These are phyloP conservation scores for Zhuqinia jingwanae DNA, from an alignment of 2,888 invertebrate genomes.

Conservation along the genomic window DNA sequence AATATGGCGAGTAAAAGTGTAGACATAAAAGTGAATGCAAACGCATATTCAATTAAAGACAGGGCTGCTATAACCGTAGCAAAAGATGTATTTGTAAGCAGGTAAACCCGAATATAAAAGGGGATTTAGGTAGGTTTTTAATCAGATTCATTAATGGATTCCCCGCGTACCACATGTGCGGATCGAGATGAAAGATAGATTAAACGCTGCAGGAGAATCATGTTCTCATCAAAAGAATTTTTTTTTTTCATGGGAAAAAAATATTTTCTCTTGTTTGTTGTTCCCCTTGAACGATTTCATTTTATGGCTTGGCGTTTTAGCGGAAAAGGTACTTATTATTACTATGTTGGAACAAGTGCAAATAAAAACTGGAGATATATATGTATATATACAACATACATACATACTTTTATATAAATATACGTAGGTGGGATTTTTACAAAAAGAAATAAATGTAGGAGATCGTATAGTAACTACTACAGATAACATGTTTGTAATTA, in stretches of 20 bases:
- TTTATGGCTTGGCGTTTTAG: too few relatives aligned
- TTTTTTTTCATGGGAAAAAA: background rate
- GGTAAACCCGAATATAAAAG: background rate
- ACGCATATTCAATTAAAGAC: background rate
- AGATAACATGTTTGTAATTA: too few relatives aligned
- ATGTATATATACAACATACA: too few relatives aligned
- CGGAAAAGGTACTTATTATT: too few relatives aligned
- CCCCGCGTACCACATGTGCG: background rate
- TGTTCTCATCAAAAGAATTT: conserved; percentile 18
- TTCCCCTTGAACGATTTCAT: background rate
- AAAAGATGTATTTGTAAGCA: background rate
- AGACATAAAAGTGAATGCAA: background rate
- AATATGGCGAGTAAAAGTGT: background rate
- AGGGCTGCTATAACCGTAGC: background rate
- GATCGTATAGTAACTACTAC: too few relatives aligned
- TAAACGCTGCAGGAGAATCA: background rate
- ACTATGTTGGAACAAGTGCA: too few relatives aligned
- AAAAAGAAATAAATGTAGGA: too few relatives aligned
- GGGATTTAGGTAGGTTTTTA: conserved; percentile 1
- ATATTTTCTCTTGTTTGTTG: background rate
- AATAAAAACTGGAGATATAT: too few relatives aligned
- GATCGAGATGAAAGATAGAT: conserved; percentile 3
- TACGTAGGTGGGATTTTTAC: too few relatives aligned
- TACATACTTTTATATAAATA: too few relatives aligned
- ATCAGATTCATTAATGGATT: conserved; percentile 12